phyloP scores from a whole-genome alignment of 2,888 invertebrate genomes.

The Troglohyphantes excavatus region DNA sequence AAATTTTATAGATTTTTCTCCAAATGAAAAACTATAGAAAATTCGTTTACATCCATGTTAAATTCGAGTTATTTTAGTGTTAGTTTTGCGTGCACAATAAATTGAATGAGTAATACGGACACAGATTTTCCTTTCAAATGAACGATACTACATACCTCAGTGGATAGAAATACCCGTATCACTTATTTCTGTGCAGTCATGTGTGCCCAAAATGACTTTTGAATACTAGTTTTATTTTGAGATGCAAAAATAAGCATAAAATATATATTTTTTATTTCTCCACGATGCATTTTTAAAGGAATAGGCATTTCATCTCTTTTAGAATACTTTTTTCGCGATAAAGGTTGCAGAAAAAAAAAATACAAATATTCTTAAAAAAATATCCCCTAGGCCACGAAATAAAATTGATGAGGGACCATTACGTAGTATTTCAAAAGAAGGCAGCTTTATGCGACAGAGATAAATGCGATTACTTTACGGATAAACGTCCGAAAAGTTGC shows the following conservation, averaged over 20 bases:
- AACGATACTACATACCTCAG: background rate
- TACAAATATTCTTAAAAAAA: conserved; percentile 19
- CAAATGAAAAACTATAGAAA: too few relatives aligned
- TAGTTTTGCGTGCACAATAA: background rate
- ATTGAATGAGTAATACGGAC: conserved; percentile 20
- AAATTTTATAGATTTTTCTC: too few relatives aligned
- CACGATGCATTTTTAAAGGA: conserved; percentile 17
- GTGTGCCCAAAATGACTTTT: conserved; percentile 16
- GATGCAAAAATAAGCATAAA: background rate
- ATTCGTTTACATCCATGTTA: too few relatives aligned
- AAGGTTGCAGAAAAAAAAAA: background rate
- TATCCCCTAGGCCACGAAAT: background rate
- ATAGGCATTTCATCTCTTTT: background rate
- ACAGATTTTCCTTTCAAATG: background rate
- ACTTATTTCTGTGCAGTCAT: conserved; percentile 28
- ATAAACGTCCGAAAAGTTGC: conserved; percentile 31
- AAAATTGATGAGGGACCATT: conserved; percentile 27
- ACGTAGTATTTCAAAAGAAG: conserved; percentile 41
- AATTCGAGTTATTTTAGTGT: background rate
- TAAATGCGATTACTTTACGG: conserved; percentile 50
- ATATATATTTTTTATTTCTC: background rate
- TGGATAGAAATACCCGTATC: conserved; percentile 16
- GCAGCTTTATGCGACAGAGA: conserved; percentile 44
- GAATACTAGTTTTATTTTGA: background rate
- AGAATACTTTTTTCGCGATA: background rate